Conservation (phyloP, 2,888 invertebrate species). For the Troides helena region DNA sequence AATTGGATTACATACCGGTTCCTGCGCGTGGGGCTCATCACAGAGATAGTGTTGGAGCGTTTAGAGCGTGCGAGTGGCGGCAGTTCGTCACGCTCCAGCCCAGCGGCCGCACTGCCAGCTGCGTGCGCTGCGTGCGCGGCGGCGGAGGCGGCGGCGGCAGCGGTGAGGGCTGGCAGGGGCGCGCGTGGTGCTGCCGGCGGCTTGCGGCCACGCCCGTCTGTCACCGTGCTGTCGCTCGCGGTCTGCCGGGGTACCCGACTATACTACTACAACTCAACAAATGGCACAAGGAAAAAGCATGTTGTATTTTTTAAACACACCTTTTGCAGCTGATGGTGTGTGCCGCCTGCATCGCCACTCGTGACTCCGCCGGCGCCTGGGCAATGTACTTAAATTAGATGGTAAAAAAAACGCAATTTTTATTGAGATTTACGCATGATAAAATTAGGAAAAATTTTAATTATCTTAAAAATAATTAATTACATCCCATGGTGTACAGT, state of each 20-base stretch:
- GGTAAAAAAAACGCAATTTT: too few relatives aligned
- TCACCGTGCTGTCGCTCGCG: constrained; percentile 64
- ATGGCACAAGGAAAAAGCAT: too few relatives aligned
- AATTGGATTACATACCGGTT: constrained; percentile 42
- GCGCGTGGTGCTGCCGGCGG: constrained; percentile 47
- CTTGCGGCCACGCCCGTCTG: constrained; percentile 35
- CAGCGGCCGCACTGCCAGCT: constrained; percentile 26
- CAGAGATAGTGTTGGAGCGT: constrained; percentile 91
- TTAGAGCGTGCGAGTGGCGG: constrained; percentile 79
- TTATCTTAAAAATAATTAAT: too few relatives aligned
- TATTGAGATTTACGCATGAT: too few relatives aligned
- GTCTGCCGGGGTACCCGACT: constrained; percentile 44
- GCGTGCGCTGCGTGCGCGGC: constrained; percentile 32
- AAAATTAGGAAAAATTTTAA: too few relatives aligned
- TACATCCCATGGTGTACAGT: too few relatives aligned
- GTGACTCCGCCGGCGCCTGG: constrained; percentile 38
- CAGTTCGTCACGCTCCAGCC: constrained; percentile 64
- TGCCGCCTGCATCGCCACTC: constrained; percentile 36
- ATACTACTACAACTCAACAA: too few relatives aligned
- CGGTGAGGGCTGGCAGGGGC: constrained; percentile 33
- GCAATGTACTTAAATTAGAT: too few relatives aligned
- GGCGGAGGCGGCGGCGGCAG: constrained; percentile 29
- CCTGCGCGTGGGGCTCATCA: constrained; percentile 86
- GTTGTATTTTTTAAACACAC: constrained; percentile 35
- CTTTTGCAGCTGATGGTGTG: constrained; percentile 63